phyloP scores from a whole-genome alignment of 2,797 vertebrate species.

The Malacoctenus gilli region DNA sequence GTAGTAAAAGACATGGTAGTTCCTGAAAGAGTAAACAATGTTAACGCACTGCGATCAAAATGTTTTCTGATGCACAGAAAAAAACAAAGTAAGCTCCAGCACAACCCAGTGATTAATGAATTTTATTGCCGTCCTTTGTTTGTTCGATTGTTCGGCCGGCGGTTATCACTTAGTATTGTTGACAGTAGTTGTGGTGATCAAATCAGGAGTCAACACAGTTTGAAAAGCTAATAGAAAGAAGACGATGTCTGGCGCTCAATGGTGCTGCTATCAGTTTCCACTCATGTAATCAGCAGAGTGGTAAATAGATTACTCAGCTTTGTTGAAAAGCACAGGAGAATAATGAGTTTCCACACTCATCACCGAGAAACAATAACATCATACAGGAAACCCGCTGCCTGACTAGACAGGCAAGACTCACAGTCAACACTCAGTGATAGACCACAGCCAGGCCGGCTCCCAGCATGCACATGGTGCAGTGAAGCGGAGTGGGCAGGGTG shows the following conservation, averaged over 20 bases:
- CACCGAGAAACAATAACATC: conserved; percentile 56
- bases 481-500: conserved; percentile 2
- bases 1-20: conserved; percentile 99
- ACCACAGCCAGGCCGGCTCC: too few species aligned
- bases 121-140: conserved; percentile 13
- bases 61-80: background rate
- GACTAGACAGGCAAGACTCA: conserved; percentile 33
- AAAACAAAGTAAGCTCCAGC: background rate
- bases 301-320: conserved; percentile 19
- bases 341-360: conserved; percentile 69
- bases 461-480: conserved; percentile 11
- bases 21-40: conserved; percentile 76
- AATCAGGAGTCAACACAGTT: conserved; percentile 37
- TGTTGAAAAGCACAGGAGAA: conserved; percentile 31
- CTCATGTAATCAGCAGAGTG: conserved; percentile 35
- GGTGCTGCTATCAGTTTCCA: conserved; percentile 49
- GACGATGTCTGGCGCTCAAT: conserved; percentile 6
- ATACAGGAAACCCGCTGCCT: conserved; percentile 24
- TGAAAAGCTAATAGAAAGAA: conserved; percentile 37
- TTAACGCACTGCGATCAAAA: background rate
- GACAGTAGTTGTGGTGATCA: conserved; percentile 8
- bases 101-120: conserved; percentile 7
- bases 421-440: conserved; percentile 32
- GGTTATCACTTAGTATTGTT: conserved; percentile 17
- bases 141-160: conserved; percentile 7